Evolutionary conservation across 2,797 vertebrate genomes (phyloP), one percentile per base, ranked within the genome.

Genomic region (Argyrosomus regius): DNA sequence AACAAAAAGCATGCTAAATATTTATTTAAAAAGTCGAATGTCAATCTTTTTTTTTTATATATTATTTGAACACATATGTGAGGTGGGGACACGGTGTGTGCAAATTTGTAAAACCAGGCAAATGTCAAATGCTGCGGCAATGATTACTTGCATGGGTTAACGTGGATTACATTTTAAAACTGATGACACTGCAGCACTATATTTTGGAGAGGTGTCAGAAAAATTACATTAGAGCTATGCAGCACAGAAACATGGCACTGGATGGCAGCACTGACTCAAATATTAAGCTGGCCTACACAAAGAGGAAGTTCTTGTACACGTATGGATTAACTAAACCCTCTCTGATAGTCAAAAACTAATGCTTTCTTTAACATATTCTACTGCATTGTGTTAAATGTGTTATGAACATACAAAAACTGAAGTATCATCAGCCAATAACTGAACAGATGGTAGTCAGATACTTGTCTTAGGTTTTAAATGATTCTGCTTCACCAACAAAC

Each of bases 261-360:
- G 77, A 80, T 82, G 64, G 84, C 80, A 85, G 77, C 79, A 76
- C 20, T 60, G 75, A 17, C 53, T 41, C 6, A 56, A 66, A 68
- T 43, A 53, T 18, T 7, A 31, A 81, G 6, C 3, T 20, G 35
- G n/a, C 10, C 10, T 41, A 20, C 4, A 24, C 2, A 2, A 22
- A 65, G 3, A 45, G 59, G 11, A 56, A 5, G 8, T 18, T 53
- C n/a, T 8, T 14, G 7, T 16, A 7, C 3, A 9, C 7, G 10
- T 3, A 28, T 20, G 17, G 4, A 24, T 24, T 3, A 18, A 26
- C 39, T 35, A 35, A 35, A 69, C 6, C 35, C 35, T 50, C 48
- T 24, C 14, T 49, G 8, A 48, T n/a, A 5, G 20, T 20, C 16
- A n/a, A 16, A 50, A 8, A n/a, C 13, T 5, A 10, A 6, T 10